These are phyloP conservation scores for Perizoma flavofasciatum DNA, from an alignment of 2,888 invertebrate genomes.

Conservation along the genomic window DNA sequence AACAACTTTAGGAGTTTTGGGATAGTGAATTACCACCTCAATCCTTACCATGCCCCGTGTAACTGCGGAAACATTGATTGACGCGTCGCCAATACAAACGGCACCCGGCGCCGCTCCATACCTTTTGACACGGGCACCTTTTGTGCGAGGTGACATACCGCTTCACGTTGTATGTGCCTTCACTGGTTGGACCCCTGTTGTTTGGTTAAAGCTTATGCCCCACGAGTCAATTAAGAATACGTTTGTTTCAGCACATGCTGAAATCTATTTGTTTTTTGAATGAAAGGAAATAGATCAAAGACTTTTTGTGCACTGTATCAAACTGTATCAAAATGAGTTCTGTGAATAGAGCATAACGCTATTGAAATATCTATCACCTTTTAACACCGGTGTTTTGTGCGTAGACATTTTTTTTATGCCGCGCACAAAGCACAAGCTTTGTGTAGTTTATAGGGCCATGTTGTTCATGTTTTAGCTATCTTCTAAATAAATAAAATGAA, in stretches of 20 bases:
- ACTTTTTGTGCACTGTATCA: too few species aligned
- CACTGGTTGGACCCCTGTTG: constrained; percentile 12
- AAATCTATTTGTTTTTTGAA: background rate
- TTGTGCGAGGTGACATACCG: constrained; percentile 25
- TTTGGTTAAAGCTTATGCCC: background rate
- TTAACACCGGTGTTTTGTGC: too few species aligned
- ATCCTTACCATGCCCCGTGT: background rate
- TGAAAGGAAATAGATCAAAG: background rate
- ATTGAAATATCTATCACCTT: too few species aligned
- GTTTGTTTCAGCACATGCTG: too few species aligned
- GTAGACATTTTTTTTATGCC: too few species aligned
- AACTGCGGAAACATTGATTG: constrained; percentile 53
- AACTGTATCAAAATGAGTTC: too few species aligned
- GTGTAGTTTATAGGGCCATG: too few species aligned
- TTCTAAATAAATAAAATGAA: too few species aligned
- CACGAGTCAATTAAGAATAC: too few species aligned
- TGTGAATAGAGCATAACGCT: too few species aligned
- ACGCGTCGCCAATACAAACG: constrained; percentile 50
- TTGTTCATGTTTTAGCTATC: too few species aligned
- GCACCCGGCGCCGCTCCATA: constrained; percentile 49
- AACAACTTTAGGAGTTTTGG: background rate
- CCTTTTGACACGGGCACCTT: constrained; percentile 39
- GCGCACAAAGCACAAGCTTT: too few species aligned
- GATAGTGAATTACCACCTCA: constrained; percentile 22
- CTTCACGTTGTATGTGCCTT: constrained; percentile 11